A percentile compares a stretch with the other conserved stretches of the same genome.
phyloP scores from a whole-genome alignment of 2,797 vertebrate species.

The Chiroxiphia lanceolata region DNA sequence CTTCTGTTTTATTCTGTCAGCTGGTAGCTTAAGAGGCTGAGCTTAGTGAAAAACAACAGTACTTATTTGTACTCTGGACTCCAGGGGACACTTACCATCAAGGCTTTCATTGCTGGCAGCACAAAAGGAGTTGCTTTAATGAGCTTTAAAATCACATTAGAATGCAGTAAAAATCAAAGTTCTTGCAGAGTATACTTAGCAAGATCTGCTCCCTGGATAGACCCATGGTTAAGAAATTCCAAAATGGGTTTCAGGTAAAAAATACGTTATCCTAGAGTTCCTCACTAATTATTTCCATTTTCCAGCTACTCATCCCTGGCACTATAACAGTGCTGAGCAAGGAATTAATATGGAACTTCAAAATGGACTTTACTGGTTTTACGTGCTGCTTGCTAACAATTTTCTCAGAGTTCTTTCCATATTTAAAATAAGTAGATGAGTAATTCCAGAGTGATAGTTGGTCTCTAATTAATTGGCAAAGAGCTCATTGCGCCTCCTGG shows the following conservation, averaged over 20 bases:
- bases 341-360: background rate
- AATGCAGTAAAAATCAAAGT: constrained; percentile 17
- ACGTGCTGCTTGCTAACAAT: background rate
- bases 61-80: background rate
- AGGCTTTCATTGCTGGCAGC: constrained; percentile 21
- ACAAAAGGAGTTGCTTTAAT: constrained; percentile 23
- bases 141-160: constrained; percentile 45
- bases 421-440: background rate
- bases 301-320: background rate
- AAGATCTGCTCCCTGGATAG: background rate
- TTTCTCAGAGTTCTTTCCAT: background rate
- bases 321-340: background rate
- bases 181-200: background rate
- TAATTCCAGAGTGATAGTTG: background rate
- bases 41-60: background rate
- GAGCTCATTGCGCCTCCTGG: background rate
- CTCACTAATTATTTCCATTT: background rate
- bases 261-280: background rate
- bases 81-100: constrained; percentile 32
- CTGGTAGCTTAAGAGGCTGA: background rate
- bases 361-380: background rate
- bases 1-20: background rate
- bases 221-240: background rate
- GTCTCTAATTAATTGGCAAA: background rate
- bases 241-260: background rate